These are phyloP conservation scores for Tineola bisselliella DNA, from an alignment of 2,888 invertebrate species.

Conservation along the genomic window DNA sequence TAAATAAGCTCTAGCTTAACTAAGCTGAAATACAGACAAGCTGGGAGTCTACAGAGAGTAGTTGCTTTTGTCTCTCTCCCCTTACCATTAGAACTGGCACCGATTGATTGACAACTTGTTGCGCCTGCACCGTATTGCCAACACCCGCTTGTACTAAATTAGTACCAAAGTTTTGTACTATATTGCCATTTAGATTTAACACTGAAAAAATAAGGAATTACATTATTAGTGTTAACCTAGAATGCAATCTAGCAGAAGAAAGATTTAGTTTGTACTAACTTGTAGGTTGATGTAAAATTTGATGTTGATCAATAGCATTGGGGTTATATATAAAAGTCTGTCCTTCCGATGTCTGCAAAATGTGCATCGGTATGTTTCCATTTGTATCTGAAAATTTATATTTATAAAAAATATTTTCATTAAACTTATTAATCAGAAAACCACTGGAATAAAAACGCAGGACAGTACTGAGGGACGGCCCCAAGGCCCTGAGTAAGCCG, in stretches of 20 bases:
- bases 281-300: conserved; percentile 55
- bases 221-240: too few species aligned
- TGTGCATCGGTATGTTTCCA: conserved; percentile 73
- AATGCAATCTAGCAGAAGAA: background rate
- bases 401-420: conserved; percentile 19
- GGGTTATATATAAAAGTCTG: conserved; percentile 93
- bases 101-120: conserved; percentile 71
- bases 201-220: conserved; percentile 53
- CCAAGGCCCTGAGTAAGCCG: too few species aligned
- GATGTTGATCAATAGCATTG: conserved; percentile 46
- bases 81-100: background rate
- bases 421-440: too few species aligned
- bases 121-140: conserved; percentile 51
- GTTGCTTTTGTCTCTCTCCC: too few species aligned
- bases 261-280: conserved; percentile 33
- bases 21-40: too few species aligned
- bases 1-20: too few species aligned
- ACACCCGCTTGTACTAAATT: conserved; percentile 54
- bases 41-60: too few species aligned
- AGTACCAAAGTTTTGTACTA: conserved; percentile 65
- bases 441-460: too few species aligned
- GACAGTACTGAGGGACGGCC: too few species aligned
- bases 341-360: conserved; percentile 91
- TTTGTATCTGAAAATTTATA: background rate
- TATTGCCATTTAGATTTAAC: conserved; percentile 79